Evolutionary conservation across 2,113 vertebrate genomes (phyloP).

Genomic region (Donacobius atricapilla): DNA sequence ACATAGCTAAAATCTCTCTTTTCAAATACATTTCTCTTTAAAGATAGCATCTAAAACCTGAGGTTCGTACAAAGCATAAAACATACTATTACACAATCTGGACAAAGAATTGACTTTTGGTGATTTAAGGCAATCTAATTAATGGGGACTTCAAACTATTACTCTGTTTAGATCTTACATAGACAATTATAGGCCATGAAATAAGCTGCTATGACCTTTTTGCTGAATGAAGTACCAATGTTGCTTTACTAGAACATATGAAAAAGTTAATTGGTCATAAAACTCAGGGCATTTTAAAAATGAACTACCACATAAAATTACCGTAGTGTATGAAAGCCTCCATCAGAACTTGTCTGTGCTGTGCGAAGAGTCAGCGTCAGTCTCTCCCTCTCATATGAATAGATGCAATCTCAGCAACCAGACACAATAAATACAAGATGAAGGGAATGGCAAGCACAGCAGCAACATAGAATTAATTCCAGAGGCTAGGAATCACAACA

Average conservation of each 20-base stretch:
- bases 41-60: background rate
- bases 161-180: background rate
- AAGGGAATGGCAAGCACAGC: slow-evolving; percentile 46
- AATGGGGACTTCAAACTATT: background rate
- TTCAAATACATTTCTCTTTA: background rate
- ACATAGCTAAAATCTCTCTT: background rate
- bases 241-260: background rate
- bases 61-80: background rate
- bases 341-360: background rate
- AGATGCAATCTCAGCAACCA: slow-evolving; percentile 61
- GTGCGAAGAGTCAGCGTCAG: background rate
- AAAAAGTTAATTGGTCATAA: slow-evolving; percentile 46
- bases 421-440: slow-evolving; percentile 55
- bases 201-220: slow-evolving; percentile 10
- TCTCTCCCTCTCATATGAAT: slow-evolving; percentile 22
- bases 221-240: background rate
- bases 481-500: slow-evolving; percentile 47
- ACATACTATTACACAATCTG: background rate
- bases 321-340: background rate
- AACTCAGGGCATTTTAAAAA: slow-evolving; percentile 18
- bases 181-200: background rate
- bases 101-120: background rate
- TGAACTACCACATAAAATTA: background rate
- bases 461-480: slow-evolving; percentile 56
- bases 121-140: slow-evolving; percentile 9